phyloP scores from a whole-genome alignment of 2,797 vertebrate genomes.

The Malacoctenus gilli region DNA sequence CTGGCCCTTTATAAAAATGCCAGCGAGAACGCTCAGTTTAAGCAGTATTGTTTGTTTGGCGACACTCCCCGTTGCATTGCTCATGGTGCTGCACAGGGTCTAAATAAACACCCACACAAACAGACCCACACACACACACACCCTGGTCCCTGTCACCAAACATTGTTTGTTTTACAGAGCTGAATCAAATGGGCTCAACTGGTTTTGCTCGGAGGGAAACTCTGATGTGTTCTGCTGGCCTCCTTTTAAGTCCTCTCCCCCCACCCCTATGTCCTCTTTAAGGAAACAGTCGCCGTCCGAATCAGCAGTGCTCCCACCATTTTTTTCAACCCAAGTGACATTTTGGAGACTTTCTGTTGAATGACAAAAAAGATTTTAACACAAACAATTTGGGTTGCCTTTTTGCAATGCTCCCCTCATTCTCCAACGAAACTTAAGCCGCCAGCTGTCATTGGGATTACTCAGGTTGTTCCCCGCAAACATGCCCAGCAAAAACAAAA shows the following conservation, averaged over 20 bases:
- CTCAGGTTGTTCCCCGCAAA: no score
- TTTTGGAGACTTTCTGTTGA: no score
- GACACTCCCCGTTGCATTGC: slow-evolving; percentile 67
- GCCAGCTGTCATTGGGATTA: no score
- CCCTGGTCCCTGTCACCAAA: slow-evolving; percentile 71
- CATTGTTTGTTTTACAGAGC: slow-evolving; percentile 73
- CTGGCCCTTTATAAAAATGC: slow-evolving; percentile 25
- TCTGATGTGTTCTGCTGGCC: slow-evolving; percentile 13
- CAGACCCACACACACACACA: slow-evolving; percentile 13
- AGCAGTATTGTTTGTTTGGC: slow-evolving; percentile 48
- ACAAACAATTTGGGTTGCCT: no score
- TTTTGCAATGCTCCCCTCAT: no score
- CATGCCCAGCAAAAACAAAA: neutral
- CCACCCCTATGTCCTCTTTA: no score
- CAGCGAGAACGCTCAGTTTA: slow-evolving; percentile 14
- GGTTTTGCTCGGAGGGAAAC: slow-evolving; percentile 48
- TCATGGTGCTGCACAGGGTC: slow-evolving; percentile 53
- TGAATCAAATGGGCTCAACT: slow-evolving; percentile 62
- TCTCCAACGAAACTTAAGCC: no score
- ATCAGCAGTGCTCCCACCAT: no score
- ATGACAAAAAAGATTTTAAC: no score
- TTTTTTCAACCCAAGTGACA: no score
- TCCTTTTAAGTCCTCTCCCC: no score
- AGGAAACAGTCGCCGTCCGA: no score
- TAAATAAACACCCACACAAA: slow-evolving; percentile 66